These are phyloP conservation scores for Heliconius himera DNA, from an alignment of 1,140 invertebrate genomes.

Conservation along the genomic window DNA sequence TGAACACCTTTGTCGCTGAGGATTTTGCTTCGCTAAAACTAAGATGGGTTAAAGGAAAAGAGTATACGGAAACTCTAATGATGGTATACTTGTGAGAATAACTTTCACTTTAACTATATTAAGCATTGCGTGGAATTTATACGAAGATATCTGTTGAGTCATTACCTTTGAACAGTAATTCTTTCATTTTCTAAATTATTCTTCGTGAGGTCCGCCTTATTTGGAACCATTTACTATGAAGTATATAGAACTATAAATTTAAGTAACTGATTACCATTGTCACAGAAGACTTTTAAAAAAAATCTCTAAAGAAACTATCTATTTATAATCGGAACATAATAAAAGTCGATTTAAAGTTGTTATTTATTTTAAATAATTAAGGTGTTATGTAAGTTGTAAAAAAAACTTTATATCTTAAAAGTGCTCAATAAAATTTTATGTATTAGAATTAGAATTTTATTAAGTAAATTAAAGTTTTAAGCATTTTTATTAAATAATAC, in stretches of 20 bases:
- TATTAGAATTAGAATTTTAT: background rate
- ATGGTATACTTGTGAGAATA: background rate
- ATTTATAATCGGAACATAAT: too few species aligned
- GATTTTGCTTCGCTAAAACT: background rate
- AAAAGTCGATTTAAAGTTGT: too few species aligned
- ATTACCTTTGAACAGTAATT: background rate
- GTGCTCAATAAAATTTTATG: too few species aligned
- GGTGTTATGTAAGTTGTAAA: too few species aligned
- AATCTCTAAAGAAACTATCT: too few species aligned
- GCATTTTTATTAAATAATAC: background rate
- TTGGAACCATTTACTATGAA: background rate
- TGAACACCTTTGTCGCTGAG: background rate
- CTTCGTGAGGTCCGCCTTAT: background rate
- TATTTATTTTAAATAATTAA: too few species aligned
- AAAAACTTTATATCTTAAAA: too few species aligned
- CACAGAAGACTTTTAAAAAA: too few species aligned
- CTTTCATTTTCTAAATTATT: background rate
- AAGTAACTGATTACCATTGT: too few species aligned
- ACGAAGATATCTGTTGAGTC: background rate
- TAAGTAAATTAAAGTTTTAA: background rate
- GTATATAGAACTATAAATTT: background rate
- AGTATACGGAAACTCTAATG: background rate
- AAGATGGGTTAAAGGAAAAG: background rate
- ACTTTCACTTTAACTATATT: conserved; percentile 4
- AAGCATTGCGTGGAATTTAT: background rate